Evolutionary conservation across 1,140 invertebrate genomes (phyloP).

Genomic region (Drosophila subpulchrella): DNA sequence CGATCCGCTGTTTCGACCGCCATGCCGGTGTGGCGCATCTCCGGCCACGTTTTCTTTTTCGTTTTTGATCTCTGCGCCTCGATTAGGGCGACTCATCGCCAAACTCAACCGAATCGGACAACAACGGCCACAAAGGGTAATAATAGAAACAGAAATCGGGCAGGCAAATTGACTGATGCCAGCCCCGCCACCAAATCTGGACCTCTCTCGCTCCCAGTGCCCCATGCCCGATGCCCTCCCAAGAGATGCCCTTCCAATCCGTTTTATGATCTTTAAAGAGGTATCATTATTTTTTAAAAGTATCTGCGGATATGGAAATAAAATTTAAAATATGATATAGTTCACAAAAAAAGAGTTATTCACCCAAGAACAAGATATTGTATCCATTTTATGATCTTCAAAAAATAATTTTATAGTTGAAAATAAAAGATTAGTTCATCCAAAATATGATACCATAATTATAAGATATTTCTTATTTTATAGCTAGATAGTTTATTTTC

Average conservation of each 20-base stretch:
- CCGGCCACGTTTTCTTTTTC: conserved; percentile 56
- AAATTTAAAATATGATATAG: too few relatives aligned
- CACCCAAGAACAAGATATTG: too few relatives aligned
- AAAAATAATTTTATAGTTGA: too few relatives aligned
- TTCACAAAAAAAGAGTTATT: too few relatives aligned
- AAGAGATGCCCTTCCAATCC: conserved; percentile 36
- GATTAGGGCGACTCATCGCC: conserved; percentile 59
- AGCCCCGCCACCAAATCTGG: conserved; percentile 52
- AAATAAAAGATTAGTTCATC: too few relatives aligned
- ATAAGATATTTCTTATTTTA: too few relatives aligned
- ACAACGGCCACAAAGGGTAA: conserved; percentile 35
- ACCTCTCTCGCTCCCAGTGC: conserved; percentile 38
- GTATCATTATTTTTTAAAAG: background rate
- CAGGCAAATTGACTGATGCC: conserved; percentile 75
- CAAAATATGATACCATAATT: too few relatives aligned
- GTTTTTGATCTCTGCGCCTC: conserved; percentile 77
- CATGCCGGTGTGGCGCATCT: conserved; percentile 78
- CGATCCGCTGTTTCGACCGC: conserved; percentile 53
- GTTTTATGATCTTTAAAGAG: background rate
- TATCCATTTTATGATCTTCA: too few relatives aligned
- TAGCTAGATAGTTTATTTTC: too few relatives aligned
- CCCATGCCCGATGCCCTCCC: conserved; percentile 61
- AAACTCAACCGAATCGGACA: conserved; percentile 12
- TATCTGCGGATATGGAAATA: too few relatives aligned
- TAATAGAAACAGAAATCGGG: conserved; percentile 62